These are phyloP conservation scores for Rhinophrynus dorsalis DNA, from an alignment of 2,797 vertebrate genomes.

Conservation along the genomic window DNA sequence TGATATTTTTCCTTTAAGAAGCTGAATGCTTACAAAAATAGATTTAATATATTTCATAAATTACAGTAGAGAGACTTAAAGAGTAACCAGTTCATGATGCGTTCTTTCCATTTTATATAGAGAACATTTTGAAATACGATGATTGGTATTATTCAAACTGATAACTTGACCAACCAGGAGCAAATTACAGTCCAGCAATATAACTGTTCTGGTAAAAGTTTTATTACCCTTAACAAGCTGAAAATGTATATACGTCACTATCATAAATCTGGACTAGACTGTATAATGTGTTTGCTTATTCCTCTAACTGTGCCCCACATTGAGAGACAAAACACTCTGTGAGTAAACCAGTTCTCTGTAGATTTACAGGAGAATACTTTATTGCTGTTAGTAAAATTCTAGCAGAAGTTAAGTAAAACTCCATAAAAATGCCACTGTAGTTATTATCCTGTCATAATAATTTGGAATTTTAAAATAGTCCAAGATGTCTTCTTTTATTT, in stretches of 20 bases:
- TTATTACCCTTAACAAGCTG: slow-evolving; percentile 43
- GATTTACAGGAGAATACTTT: slow-evolving; percentile 32
- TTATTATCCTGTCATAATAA: slow-evolving; percentile 9
- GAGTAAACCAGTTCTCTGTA: slow-evolving; percentile 36
- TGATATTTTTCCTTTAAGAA: too few species aligned
- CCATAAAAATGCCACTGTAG: slow-evolving; percentile 25
- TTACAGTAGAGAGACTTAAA: slow-evolving; percentile 3
- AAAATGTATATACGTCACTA: slow-evolving; percentile 44
- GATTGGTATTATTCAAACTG: slow-evolving; percentile 15
- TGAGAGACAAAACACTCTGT: slow-evolving; percentile 29
- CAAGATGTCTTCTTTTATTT: slow-evolving; percentile 3
- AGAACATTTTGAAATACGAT: slow-evolving; percentile 26
- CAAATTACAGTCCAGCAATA: slow-evolving; percentile 41
- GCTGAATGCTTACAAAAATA: slow-evolving; percentile 5
- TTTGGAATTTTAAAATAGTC: slow-evolving; percentile 9
- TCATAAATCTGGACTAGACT: slow-evolving; percentile 42
- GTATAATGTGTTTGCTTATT: slow-evolving; percentile 40
- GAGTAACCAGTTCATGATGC: slow-evolving; percentile 22
- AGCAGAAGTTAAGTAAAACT: slow-evolving; percentile 18
- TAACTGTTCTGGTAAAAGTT: slow-evolving; percentile 39
- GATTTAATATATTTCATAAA: slow-evolving; percentile 19
- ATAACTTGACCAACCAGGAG: slow-evolving; percentile 23
- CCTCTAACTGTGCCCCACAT: slow-evolving; percentile 36
- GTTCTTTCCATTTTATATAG: slow-evolving; percentile 39
- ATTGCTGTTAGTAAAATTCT: slow-evolving; percentile 28